A percentile compares a stretch with the other conserved stretches of the same genome.
phyloP scores from a whole-genome alignment of 2,888 invertebrate species.

The Aethes cnicana region DNA sequence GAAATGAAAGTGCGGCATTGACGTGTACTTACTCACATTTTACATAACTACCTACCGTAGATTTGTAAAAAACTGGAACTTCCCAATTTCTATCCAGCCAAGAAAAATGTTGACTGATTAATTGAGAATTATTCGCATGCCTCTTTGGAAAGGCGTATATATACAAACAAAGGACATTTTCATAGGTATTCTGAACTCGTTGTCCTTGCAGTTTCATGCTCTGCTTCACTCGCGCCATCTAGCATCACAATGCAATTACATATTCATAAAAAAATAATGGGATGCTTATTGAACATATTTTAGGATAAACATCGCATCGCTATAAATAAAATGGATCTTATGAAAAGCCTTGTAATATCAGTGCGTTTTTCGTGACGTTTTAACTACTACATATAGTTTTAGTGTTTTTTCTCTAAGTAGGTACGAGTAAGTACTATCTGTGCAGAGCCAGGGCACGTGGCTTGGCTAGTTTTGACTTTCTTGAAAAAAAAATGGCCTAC shows the following conservation, averaged over 20 bases:
- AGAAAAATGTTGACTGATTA: conserved; percentile 18
- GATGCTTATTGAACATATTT: no score
- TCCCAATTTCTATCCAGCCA: neutral
- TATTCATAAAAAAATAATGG: conserved; percentile 1
- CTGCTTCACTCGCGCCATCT: conserved; percentile 41
- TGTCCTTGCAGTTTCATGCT: conserved; percentile 53
- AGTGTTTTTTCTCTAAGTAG: no score
- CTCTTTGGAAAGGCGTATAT: neutral
- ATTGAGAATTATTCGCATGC: conserved; percentile 6
- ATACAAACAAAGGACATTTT: conserved; percentile 48
- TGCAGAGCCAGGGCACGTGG: no score
- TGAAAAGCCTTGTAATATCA: neutral
- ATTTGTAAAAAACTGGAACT: no score
- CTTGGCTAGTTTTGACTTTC: no score
- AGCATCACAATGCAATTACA: neutral
- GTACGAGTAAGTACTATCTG: no score
- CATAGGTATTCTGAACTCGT: conserved; percentile 48
- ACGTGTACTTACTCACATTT: no score
- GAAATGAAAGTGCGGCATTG: neutral
- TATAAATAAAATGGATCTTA: no score
- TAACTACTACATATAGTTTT: no score
- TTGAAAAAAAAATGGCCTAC: no score
- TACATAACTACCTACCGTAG: no score
- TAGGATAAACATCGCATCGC: neutral
- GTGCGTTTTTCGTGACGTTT: neutral